These are phyloP conservation scores for Lepas anatifera DNA, from an alignment of 2,888 invertebrate species.

Conservation along the genomic window DNA sequence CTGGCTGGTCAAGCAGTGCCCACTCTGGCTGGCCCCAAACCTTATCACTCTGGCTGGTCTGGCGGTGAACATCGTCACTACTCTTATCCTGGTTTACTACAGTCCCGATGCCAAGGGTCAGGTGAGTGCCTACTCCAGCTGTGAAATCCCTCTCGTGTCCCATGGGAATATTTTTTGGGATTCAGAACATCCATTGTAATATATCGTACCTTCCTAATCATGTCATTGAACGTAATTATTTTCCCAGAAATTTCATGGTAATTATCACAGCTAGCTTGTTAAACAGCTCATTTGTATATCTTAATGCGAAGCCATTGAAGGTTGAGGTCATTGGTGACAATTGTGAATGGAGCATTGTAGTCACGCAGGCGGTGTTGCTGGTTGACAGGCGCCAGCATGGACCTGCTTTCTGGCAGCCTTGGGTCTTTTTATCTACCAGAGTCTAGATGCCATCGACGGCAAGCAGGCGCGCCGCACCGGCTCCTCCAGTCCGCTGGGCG, in stretches of 20 bases:
- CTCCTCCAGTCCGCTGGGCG: slow-evolving; percentile 87
- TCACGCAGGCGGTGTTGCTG: too few species aligned
- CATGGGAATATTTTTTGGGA: too few species aligned
- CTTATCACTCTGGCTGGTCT: slow-evolving; percentile 91
- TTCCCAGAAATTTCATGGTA: background rate
- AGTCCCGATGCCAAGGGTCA: slow-evolving; percentile 23
- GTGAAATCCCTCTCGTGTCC: too few species aligned
- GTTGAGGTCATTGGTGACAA: too few species aligned
- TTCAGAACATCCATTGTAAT: too few species aligned
- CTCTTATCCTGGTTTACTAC: slow-evolving; percentile 70
- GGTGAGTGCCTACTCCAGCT: background rate
- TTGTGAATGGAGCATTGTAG: too few species aligned
- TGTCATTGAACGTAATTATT: too few species aligned
- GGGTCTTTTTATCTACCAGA: slow-evolving; percentile 40
- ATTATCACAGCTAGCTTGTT: too few species aligned
- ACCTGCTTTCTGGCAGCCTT: slow-evolving; percentile 79
- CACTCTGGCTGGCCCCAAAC: slow-evolving; percentile 94
- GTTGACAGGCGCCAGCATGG: slow-evolving; percentile 57
- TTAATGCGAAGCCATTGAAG: too few species aligned
- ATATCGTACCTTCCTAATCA: too few species aligned
- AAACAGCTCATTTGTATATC: too few species aligned
- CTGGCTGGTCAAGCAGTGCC: slow-evolving; percentile 76
- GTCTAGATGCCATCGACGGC: slow-evolving; percentile 86
- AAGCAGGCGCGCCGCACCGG: slow-evolving; percentile 95
- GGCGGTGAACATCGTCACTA: slow-evolving; percentile 77